Percentiles rank a stretch among this genome's conserved stretches.
These are phyloP conservation scores for Nothoprocta perdicaria DNA, from an alignment of 2,113 vertebrate genomes.

Conservation along the genomic window DNA sequence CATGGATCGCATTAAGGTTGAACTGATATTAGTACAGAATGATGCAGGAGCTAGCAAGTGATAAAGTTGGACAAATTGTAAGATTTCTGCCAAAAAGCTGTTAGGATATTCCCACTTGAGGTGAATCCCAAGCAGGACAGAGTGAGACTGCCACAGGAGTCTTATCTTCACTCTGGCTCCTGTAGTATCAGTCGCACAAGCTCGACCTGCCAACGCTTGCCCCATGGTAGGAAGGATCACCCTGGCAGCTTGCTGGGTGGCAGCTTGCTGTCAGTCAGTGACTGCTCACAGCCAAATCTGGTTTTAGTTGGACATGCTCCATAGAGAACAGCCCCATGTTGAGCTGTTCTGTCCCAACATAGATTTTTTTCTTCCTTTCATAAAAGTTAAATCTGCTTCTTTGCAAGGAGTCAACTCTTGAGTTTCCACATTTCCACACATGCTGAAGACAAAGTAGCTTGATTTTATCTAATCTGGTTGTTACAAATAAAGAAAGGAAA, in stretches of 20 bases:
- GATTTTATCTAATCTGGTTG: neutral
- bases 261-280: neutral
- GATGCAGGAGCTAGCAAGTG: neutral
- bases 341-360: neutral
- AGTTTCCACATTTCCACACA: fast-evolving
- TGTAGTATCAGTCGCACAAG: neutral
- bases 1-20: constrained; percentile 2
- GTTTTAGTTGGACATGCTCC: constrained; percentile 16
- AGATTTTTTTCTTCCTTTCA: too few relatives aligned
- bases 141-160: fast-evolving
- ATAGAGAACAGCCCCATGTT: neutral
- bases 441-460: neutral
- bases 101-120: neutral
- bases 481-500: neutral
- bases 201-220: constrained; percentile 30
- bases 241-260: constrained; percentile 43
- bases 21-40: neutral
- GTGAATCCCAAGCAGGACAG: neutral
- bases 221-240: neutral
- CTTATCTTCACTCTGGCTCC: neutral
- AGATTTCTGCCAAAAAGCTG: constrained; percentile 42
- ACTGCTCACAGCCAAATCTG: neutral
- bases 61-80: constrained; percentile 17
- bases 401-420: neutral
- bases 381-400: neutral